These are phyloP conservation scores for Dynastes maya DNA, from an alignment of 2,888 invertebrate genomes.

Conservation along the genomic window DNA sequence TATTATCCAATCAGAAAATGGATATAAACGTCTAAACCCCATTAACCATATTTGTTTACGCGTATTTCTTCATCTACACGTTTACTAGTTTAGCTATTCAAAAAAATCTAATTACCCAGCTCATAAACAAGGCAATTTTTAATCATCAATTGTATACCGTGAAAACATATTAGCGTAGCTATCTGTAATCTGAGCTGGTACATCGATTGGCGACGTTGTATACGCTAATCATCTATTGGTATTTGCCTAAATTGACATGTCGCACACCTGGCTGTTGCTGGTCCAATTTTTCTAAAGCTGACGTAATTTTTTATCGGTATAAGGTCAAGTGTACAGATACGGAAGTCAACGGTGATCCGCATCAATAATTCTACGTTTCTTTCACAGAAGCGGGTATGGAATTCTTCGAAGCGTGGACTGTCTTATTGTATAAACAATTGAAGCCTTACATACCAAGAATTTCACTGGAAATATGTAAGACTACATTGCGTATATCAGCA, in stretches of 20 bases:
- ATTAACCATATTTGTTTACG: too few relatives aligned
- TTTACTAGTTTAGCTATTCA: background rate
- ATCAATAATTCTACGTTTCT: background rate
- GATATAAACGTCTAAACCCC: too few relatives aligned
- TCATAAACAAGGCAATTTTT: background rate
- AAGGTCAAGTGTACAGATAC: conserved; percentile 38
- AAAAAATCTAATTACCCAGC: background rate
- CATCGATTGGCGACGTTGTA: background rate
- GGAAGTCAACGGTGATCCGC: conserved; percentile 27
- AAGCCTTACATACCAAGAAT: too few relatives aligned
- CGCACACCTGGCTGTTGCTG: conserved; percentile 15
- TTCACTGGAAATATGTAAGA: too few relatives aligned
- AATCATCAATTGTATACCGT: background rate
- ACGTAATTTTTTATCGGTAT: conserved; percentile 25
- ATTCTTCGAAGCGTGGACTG: background rate
- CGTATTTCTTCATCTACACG: too few relatives aligned
- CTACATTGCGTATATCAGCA: too few relatives aligned
- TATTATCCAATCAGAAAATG: too few relatives aligned
- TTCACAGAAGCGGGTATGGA: background rate
- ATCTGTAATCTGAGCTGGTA: too few relatives aligned
- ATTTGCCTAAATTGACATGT: conserved; percentile 35
- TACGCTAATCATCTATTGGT: background rate
- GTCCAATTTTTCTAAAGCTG: conserved; percentile 24
- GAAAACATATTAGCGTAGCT: too few relatives aligned
- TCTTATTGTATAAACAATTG: too few relatives aligned